Evolutionary conservation across 1,140 invertebrate species (phyloP).

Genomic region (Proctacanthus coquilletti): DNA sequence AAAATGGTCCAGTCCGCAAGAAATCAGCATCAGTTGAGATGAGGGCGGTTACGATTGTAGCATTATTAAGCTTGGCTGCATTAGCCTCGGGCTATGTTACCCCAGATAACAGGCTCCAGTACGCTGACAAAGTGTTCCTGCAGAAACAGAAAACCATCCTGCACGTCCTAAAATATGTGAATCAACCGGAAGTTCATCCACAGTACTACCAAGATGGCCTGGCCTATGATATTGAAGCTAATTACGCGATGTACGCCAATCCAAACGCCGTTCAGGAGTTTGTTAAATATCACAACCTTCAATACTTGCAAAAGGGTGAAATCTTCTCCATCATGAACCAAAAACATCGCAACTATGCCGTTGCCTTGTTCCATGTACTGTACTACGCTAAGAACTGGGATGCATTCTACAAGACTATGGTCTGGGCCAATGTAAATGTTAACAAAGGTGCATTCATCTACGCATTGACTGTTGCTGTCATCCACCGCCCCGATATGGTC

Average conservation of each 20-base stretch:
- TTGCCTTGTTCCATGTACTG: constrained; percentile 33
- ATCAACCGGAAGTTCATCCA: too few species aligned
- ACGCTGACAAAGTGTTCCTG: too few species aligned
- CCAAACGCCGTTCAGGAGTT: constrained; percentile 20
- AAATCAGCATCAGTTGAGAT: too few species aligned
- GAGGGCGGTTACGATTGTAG: too few species aligned
- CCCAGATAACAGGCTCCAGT: too few species aligned
- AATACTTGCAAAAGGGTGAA: constrained; percentile 31
- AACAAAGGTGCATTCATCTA: constrained; percentile 39
- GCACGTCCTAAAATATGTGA: too few species aligned
- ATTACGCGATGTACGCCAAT: background rate
- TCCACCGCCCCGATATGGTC: constrained; percentile 33
- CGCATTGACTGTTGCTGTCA: constrained; percentile 34
- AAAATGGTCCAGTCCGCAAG: too few species aligned
- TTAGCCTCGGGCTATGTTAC: too few species aligned
- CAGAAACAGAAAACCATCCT: too few species aligned
- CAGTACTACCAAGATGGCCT: background rate
- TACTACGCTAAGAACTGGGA: constrained; percentile 41
- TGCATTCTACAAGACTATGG: constrained; percentile 39
- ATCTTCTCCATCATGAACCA: constrained; percentile 32
- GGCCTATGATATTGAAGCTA: background rate
- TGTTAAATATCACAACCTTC: constrained; percentile 17
- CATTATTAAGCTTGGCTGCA: too few species aligned
- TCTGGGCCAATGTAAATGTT: constrained; percentile 30
- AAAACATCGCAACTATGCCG: constrained; percentile 29